Evolutionary conservation across 1,140 invertebrate genomes (phyloP), one percentile per base, ranked within the genome.

Genomic region (Adelges cooleyi): DNA sequence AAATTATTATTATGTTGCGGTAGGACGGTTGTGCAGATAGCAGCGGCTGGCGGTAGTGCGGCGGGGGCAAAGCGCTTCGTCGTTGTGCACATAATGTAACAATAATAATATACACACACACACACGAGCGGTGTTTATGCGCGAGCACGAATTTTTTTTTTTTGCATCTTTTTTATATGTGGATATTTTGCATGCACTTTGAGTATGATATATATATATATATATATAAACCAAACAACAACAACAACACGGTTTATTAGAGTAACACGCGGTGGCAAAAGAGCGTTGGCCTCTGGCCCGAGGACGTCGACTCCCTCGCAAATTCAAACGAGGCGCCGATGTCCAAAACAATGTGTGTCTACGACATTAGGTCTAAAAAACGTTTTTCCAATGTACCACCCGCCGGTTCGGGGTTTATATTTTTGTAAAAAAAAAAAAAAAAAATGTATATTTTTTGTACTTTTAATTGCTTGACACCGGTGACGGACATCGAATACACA

Each of bases 251-350:
- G 52, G 33, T 11, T 23, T 18, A 22, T 17, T 15, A 20, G 3
- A 44, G 56, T 20, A 17, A 25, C 42, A 62, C 25, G 56, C 23
- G n/a, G 40, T 44, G n/a, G 11, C 56, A 29, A 62, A 11, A 48
- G 56, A 62, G 56, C 56, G 17, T 62, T 62, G 56, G 56, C 56
- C 56, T 48, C 56, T 11, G 23, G 25, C 40, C 40, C 56, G 56
- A 62, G 56, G 56, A 62, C 56, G 56, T 48, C 56, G 56, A 62
- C 42, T 48, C 42, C 40, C 56, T 62, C 42, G 25, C 11, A 33
- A 6, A n/a, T n/a, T n/a, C n/a, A n/a, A n/a, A n/a, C n/a, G n/a
- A n/a, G n/a, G n/a, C n/a, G n/a, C n/a, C n/a, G n/a, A n/a, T n/a
- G n/a, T n/a, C n/a, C n/a, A n/a, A n/a, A n/a, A n/a, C n/a, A n/a